Percentiles rank a stretch among this genome's conserved stretches.
These are phyloP conservation scores for Corella eumyota DNA, from an alignment of 23 tunicate genomes.

Conservation along the genomic window DNA sequence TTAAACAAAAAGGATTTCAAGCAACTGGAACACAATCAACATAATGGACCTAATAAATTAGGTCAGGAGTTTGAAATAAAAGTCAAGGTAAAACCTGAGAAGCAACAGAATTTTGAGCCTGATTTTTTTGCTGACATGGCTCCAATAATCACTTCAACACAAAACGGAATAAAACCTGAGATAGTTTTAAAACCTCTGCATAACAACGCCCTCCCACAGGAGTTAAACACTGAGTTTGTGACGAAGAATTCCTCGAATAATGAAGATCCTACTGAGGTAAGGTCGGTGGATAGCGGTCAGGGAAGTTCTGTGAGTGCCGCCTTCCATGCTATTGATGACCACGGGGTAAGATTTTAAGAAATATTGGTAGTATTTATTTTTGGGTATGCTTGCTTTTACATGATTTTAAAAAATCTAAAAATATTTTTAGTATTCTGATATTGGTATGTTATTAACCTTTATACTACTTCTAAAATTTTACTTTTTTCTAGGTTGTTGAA, in stretches of 20 bases:
- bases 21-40: background rate
- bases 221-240: background rate
- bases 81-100: slow-evolving; percentile 4
- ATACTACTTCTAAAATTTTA: too few species aligned
- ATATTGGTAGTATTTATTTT: too few species aligned
- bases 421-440: too few species aligned
- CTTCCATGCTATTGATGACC: slow-evolving; percentile 11
- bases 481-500: too few species aligned
- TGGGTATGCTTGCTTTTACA: too few species aligned
- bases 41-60: background rate
- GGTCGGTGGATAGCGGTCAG: slow-evolving; percentile 24
- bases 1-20: too few species aligned
- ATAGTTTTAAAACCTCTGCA: too few species aligned
- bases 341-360: slow-evolving; percentile 12
- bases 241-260: too few species aligned
- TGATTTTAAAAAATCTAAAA: too few species aligned
- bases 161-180: too few species aligned
- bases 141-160: slow-evolving; percentile 27
- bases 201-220: background rate
- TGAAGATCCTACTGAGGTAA: background rate
- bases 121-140: slow-evolving; percentile 82
- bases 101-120: slow-evolving; percentile 1
- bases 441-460: too few species aligned
- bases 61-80: slow-evolving; percentile 62
- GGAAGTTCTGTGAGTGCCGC: slow-evolving; percentile 15